Conservation (phyloP, 2,113 vertebrate species). For the Penelope pileata region DNA sequence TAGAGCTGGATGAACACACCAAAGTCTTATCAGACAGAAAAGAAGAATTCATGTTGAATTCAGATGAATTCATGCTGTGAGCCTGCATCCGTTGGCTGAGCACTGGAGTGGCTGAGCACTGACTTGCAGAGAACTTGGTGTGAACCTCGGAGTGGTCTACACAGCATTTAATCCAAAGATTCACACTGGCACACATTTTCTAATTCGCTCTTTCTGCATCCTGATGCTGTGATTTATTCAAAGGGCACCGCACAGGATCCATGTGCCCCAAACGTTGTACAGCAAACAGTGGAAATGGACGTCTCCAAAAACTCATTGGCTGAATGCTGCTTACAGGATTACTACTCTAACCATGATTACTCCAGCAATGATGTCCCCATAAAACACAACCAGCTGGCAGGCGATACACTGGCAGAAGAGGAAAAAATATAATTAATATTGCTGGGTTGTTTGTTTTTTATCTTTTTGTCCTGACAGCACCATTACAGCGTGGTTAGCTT, state of each 20-base stretch:
- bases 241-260: background rate
- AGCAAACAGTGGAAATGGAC: background rate
- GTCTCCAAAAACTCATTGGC: background rate
- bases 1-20: background rate
- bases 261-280: background rate
- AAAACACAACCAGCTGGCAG: background rate
- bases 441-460: background rate
- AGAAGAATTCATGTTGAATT: background rate
- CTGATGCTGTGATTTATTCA: background rate
- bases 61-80: background rate
- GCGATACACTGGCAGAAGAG: background rate
- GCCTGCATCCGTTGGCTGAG: background rate
- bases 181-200: background rate
- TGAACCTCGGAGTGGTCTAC: background rate
- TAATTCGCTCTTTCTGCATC: background rate
- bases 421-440: background rate
- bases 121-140: background rate
- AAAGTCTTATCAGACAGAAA: background rate
- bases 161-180: background rate
- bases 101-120: background rate
- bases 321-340: background rate
- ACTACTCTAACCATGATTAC: background rate
- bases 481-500: background rate
- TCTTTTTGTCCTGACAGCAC: background rate
- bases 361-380: background rate